A percentile compares a stretch with the other conserved stretches of the same genome.
Conservation (phyloP, 2,113 vertebrate species). For the Amphilophus citrinellus region DNA sequence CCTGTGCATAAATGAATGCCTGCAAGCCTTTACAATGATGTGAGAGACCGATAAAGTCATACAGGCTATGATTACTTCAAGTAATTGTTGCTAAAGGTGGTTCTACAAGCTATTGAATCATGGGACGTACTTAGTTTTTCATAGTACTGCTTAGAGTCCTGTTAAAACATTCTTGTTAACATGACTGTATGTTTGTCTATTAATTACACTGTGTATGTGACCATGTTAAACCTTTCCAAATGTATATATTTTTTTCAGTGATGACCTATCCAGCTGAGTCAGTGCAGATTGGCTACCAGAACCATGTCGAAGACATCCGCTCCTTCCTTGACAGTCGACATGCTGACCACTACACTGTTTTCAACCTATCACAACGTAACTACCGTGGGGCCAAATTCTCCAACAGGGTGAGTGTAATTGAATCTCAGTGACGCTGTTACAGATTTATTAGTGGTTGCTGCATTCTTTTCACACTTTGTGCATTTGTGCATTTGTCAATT, state of each 20-base stretch:
- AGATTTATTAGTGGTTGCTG: neutral
- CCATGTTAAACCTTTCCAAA: neutral
- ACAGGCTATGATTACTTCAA: no score
- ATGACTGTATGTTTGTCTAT: neutral
- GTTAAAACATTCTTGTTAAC: neutral
- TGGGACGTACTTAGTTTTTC: neutral
- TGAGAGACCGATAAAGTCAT: no score
- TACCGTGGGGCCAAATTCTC: slow-evolving; percentile 98
- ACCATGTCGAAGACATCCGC: slow-evolving; percentile 98
- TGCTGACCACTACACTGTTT: slow-evolving; percentile 98
- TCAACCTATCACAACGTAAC: slow-evolving; percentile 96
- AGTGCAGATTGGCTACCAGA: slow-evolving; percentile 94
- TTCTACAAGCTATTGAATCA: neutral
- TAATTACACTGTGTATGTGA: neutral
- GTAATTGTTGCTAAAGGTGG: neutral
- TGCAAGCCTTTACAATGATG: no score
- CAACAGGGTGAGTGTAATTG: slow-evolving; percentile 88
- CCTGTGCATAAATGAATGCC: no score
- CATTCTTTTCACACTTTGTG: neutral
- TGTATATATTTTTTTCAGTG: slow-evolving; percentile 77
- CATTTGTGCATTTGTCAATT: neutral
- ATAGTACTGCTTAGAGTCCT: neutral
- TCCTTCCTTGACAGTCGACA: slow-evolving; percentile 96
- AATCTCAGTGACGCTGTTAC: neutral
- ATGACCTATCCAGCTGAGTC: slow-evolving; percentile 98